Evolutionary conservation across 2,888 invertebrate genomes (phyloP).

Genomic region (Ochropleura leucogaster): DNA sequence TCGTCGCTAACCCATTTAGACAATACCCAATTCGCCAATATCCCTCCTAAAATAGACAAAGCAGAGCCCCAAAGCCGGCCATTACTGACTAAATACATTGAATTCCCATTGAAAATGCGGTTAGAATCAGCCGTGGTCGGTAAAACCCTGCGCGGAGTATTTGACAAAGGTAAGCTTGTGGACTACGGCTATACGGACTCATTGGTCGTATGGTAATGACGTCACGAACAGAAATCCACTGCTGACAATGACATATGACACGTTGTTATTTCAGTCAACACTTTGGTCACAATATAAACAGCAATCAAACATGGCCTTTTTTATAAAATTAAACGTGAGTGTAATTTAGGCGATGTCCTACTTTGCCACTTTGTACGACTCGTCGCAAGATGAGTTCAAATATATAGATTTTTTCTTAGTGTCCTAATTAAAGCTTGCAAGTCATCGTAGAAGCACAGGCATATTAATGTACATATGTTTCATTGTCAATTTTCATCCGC

Average conservation of each 20-base stretch:
- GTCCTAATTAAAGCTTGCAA: too few species aligned
- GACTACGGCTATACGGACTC: constrained; percentile 27
- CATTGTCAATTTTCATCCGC: too few species aligned
- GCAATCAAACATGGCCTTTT: not conserved
- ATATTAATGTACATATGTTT: too few species aligned
- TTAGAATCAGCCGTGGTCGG: constrained; percentile 53
- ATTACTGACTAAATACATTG: constrained; percentile 45
- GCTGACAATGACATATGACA: constrained; percentile 59
- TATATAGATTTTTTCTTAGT: too few species aligned
- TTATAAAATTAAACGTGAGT: not conserved
- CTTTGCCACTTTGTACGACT: too few species aligned
- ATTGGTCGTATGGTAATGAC: constrained; percentile 44
- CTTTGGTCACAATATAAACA: constrained; percentile 11
- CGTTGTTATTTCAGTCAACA: constrained; percentile 44
- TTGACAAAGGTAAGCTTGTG: constrained; percentile 52
- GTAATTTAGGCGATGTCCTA: too few species aligned
- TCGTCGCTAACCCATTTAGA: constrained; percentile 39
- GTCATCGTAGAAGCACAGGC: too few species aligned
- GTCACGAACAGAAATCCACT: constrained; percentile 54
- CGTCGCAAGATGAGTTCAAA: too few species aligned
- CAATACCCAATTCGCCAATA: constrained; percentile 34
- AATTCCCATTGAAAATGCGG: constrained; percentile 59
- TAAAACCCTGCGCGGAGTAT: constrained; percentile 39
- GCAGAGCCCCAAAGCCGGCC: constrained; percentile 48
- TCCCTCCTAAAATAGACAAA: constrained; percentile 54